Evolutionary conservation across 2,797 vertebrate species (phyloP).

Genomic region (Siniperca obscura): DNA sequence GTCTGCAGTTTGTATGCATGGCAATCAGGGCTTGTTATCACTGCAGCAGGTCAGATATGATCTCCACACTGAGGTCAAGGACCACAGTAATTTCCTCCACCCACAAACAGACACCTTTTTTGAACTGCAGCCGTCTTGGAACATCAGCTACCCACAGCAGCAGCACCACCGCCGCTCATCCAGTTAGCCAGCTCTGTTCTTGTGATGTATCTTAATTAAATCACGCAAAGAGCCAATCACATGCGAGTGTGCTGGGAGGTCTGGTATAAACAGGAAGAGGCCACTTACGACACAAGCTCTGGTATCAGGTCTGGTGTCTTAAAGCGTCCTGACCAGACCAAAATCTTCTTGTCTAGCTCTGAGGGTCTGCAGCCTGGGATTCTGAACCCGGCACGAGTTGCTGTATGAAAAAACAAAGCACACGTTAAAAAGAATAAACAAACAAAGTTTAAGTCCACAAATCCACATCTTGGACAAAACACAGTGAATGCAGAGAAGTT

Average conservation of each 20-base stretch:
- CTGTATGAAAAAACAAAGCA: constrained; percentile 60
- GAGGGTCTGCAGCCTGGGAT: constrained; percentile 88
- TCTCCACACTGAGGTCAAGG: constrained; percentile 60
- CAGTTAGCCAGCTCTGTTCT: constrained; percentile 53
- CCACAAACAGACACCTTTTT: constrained; percentile 57
- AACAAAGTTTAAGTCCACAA: constrained; percentile 4
- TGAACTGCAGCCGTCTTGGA: constrained; percentile 52
- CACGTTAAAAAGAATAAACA: constrained; percentile 32
- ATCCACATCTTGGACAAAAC: constrained; percentile 18
- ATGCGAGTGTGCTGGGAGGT: constrained; percentile 41
- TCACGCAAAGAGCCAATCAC: constrained; percentile 32
- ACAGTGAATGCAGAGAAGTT: background rate
- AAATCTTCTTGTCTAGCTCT: constrained; percentile 86
- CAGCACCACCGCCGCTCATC: constrained; percentile 14
- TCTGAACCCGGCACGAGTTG: constrained; percentile 62
- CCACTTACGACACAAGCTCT: constrained; percentile 92
- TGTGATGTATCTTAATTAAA: constrained; percentile 56
- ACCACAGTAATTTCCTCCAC: constrained; percentile 64
- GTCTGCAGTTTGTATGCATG: constrained; percentile 51
- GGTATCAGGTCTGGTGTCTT: constrained; percentile 93
- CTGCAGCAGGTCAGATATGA: constrained; percentile 59
- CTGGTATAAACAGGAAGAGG: constrained; percentile 78
- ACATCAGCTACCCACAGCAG: constrained; percentile 28
- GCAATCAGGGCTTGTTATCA: constrained; percentile 52
- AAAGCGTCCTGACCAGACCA: constrained; percentile 92